These are phyloP conservation scores for Colletes latitarsis DNA, from an alignment of 1,140 invertebrate genomes.

Conservation along the genomic window DNA sequence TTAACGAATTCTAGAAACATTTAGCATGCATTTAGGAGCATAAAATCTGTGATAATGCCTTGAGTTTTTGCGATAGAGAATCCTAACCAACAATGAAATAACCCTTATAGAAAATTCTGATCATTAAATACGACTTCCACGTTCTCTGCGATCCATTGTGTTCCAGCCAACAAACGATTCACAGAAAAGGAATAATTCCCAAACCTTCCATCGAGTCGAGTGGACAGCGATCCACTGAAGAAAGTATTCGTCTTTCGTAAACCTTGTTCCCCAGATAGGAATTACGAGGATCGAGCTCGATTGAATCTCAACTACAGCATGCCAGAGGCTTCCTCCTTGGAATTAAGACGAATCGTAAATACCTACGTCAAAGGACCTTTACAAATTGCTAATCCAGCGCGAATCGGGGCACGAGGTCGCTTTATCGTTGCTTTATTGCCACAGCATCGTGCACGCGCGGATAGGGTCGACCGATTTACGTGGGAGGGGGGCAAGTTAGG, in stretches of 20 bases:
- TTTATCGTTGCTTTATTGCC: conserved; percentile 28
- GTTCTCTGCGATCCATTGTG: background rate
- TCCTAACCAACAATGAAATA: no score
- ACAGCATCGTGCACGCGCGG: background rate
- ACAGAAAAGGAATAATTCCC: background rate
- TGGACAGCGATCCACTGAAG: background rate
- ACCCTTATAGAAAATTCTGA: no score
- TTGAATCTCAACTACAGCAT: background rate
- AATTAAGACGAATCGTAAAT: conserved; percentile 25
- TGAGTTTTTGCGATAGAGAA: no score
- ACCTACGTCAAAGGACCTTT: conserved; percentile 8
- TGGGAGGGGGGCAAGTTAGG: conserved; percentile 4
- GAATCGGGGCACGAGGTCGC: conserved; percentile 24
- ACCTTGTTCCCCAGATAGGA: background rate
- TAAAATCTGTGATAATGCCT: no score
- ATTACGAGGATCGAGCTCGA: background rate
- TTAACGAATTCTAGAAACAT: no score
- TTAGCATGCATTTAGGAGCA: no score
- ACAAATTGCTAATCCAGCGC: conserved; percentile 31
- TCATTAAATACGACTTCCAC: background rate
- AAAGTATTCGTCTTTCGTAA: background rate
- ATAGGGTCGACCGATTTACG: conserved; percentile 30
- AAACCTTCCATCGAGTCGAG: background rate
- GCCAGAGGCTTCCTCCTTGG: background rate
- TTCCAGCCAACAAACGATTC: background rate